Base-by-base conservation (phyloP, 2,113 vertebrate species). In the Tachuris rubrigastra region DNA sequence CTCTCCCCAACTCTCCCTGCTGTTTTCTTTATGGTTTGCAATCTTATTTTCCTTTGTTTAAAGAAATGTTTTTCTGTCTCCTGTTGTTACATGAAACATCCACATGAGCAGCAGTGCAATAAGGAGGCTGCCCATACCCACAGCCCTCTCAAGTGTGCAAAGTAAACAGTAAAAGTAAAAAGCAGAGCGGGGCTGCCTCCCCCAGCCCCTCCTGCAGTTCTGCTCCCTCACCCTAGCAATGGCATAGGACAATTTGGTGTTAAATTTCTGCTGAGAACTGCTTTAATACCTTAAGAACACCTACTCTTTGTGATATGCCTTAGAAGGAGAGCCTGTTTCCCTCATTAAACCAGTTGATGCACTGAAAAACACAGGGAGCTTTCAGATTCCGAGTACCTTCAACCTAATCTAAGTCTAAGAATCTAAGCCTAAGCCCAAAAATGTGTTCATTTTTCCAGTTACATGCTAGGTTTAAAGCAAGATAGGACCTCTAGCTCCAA, bases 31-130 rank as follows among this genome's bases (percentile, higher is more conserved):
- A 95, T 87, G 58, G 73, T 90, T 95, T 89, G n/a, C 13, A 16
- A 86, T 85, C 73, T 93, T 96, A 72, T 96, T 97, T 97, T 93
- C 83, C 58, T 94, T 97, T 93, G 86, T 89, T 87, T 85, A 93
- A 95, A 95, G 87, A 88, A 89, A 95, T 89, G 88, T 95, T 96
- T 96, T 96, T 89, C 76, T 97, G 88, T 96, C 92, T 65, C 86
- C 90, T 56, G 37, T 76, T 8, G 16, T 86, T 92, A 65, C 56
- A 53, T 33, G 90, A 95, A 88, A 60, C 56, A 76, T 44, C n/a
- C 85, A 31, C 72, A 89, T 41, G 80, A 95, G 35, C 82, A 94
- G 21, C 49, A 90, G 58, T 8, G 2, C 52, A 60, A 31, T 1
- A 10, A 83, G 79, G n/a, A 89, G 75, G 47, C 33, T 74, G 71